Percentiles rank a stretch among this genome's conserved stretches.
phyloP scores from a whole-genome alignment of 2,113 vertebrate species.

The Leuciscus idus region DNA sequence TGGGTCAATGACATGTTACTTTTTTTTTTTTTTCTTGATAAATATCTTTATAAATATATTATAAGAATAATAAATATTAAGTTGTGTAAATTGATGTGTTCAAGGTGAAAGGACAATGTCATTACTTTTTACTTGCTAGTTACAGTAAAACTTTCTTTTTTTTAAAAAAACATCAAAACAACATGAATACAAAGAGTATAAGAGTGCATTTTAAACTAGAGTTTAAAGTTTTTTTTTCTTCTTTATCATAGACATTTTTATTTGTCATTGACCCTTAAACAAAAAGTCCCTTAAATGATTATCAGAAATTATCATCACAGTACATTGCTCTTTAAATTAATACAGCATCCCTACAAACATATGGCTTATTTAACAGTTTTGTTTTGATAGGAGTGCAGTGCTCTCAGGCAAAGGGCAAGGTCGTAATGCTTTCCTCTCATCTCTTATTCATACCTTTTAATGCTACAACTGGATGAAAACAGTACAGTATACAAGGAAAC shows the following conservation, averaged over 20 bases:
- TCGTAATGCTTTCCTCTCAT: conserved; percentile 41
- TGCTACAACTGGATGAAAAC: conserved; percentile 45
- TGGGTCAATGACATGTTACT: background rate
- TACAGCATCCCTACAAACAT: background rate
- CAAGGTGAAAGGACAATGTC: background rate
- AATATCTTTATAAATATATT: no score
- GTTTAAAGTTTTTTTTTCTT: background rate
- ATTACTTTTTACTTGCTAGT: background rate
- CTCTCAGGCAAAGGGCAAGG: conserved; percentile 28
- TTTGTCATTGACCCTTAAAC: background rate
- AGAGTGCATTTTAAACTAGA: background rate
- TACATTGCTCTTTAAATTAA: background rate
- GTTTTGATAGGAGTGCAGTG: conserved; percentile 14
- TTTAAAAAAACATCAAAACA: background rate
- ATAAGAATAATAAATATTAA: no score
- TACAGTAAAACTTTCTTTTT: background rate
- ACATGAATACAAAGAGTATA: background rate
- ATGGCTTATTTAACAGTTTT: background rate
- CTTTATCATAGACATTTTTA: background rate
- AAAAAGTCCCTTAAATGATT: background rate
- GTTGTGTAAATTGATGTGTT: no score
- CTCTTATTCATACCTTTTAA: conserved; percentile 42
- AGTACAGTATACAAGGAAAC: conserved; percentile 2
- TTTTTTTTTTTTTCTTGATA: background rate
- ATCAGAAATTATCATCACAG: background rate